Evolutionary conservation across 2,888 invertebrate genomes (phyloP).

Genomic region (Eristalis tenax): DNA sequence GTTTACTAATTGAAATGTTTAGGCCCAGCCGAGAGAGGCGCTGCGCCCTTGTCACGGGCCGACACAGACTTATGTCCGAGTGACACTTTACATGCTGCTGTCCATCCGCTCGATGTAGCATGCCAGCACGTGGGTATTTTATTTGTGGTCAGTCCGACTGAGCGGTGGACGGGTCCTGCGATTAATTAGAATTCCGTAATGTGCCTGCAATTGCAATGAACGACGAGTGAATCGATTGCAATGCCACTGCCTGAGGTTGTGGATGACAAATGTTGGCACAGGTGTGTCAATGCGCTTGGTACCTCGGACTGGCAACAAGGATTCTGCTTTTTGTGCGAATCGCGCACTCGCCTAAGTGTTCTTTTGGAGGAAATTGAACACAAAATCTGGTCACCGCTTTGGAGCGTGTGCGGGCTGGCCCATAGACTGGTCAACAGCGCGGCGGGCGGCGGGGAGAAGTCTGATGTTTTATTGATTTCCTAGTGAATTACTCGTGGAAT

Average conservation of each 20-base stretch:
- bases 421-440: not conserved
- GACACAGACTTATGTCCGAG: constrained; percentile 15
- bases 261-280: constrained; percentile 36
- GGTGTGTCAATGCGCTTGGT: constrained; percentile 15
- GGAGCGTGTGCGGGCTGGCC: too few species aligned
- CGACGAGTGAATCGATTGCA: constrained; percentile 14
- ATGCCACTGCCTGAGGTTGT: not conserved
- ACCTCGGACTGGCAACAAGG: not conserved
- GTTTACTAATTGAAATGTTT: constrained; percentile 61
- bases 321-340: not conserved
- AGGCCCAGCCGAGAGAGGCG: constrained; percentile 8
- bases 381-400: not conserved
- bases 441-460: not conserved
- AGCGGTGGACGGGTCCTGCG: not conserved
- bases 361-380: not conserved
- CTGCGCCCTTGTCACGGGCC: not conserved
- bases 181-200: constrained; percentile 51
- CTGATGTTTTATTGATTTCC: constrained; percentile 29
- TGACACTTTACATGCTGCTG: constrained; percentile 25
- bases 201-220: constrained; percentile 15
- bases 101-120: constrained; percentile 5
- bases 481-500: constrained; percentile 1
- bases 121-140: constrained; percentile 28
- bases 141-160: not conserved
- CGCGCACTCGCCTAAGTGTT: not conserved